Evolutionary conservation across 2,113 vertebrate species (phyloP), one percentile per base, ranked within the genome.

Genomic region (Danio rerio): DNA sequence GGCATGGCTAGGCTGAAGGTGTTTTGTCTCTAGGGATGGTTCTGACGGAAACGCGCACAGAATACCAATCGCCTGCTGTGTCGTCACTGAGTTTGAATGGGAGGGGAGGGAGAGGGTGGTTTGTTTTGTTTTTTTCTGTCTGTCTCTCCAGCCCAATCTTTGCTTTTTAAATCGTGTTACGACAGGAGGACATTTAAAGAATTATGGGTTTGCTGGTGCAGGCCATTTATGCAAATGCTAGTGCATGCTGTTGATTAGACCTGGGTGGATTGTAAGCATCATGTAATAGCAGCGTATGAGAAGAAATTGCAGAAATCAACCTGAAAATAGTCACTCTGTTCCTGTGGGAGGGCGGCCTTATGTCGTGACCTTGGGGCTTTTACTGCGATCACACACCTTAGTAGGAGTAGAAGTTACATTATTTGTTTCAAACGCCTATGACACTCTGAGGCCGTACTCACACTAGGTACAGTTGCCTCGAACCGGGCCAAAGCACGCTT

Each of bases 301-400:
- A 10, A 7, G 31, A 11, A 75, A 58, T 18, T 13, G 15, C 52
- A 13, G 53, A 65, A 66, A 66, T 15, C 70, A 55, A 8, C n/a
- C 16, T 20, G 74, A 62, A 9, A 77, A 77, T 62, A 43, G 50
- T 74, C 20, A 16, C 63, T 71, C 5, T 74, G 31, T 11, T 52
- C 49, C 61, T 73, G 66, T 59, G 61, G 49, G 40, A 21, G 45
- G n/a, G 68, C 45, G 75, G 79, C 76, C 52, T 75, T 83, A 47
- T 40, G 50, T 9, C 20, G 61, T 85, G 80, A 80, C 73, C 80
- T 81, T 59, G 71, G 31, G 81, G 62, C 62, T 76, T 81, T 21
- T 66, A 70, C 15, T 69, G 5, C 61, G n/a, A 81, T 63, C 61
- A 61, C 21, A 78, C 10, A 80, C 53, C 42, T 50, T 20, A 71